Evolutionary conservation across 2,797 vertebrate species (phyloP), one percentile per base, ranked within the genome.

Genomic region (Threskiornis aethiopicus): DNA sequence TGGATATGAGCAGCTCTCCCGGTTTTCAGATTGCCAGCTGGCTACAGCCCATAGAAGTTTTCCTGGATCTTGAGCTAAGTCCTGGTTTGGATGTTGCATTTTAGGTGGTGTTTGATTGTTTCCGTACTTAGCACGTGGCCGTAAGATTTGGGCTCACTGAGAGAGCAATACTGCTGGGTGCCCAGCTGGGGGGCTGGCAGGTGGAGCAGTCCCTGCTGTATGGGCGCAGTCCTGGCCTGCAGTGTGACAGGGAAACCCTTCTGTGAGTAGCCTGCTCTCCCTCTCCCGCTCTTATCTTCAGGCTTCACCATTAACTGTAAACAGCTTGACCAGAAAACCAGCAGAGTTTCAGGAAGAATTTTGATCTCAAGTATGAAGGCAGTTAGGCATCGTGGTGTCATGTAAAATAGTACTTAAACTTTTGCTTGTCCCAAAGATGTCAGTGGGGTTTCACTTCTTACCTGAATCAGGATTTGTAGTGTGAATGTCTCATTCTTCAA

Each of bases 301-400:
- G 35, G 25, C 20, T 95, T 72, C 64, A 51, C 11, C 21, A n/a
- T 1, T n/a, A 79, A 26, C 37, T 58, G 20, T 14, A 16, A 92
- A 29, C 8, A 62, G 33, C 25, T 57, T 46, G 35, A 58, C 29
- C 28, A 28, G 31, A 46, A 79, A 91, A 46, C 3, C 25, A 28
- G 19, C 37, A 47, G 55, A 51, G 16, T 51, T 70, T 70, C 33
- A 41, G 39, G 52, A 57, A 79, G 6, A 25, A 5, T 65, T 79
- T 41, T 42, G 42, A n/a, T 79, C 15, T 61, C 5, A 15, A 13
- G 37, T 25, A 10, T 35, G 31, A 66, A 39, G 10, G 10, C 1
- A 1, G 9, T 47, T 21, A 42, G 47, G 10, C 18, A 4, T 37
- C 1, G 1, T 39, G 31, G 9, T 10, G 5, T 54, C 19, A 11